phyloP scores from a whole-genome alignment of 2,888 invertebrate species.

The Tipula confusa region DNA sequence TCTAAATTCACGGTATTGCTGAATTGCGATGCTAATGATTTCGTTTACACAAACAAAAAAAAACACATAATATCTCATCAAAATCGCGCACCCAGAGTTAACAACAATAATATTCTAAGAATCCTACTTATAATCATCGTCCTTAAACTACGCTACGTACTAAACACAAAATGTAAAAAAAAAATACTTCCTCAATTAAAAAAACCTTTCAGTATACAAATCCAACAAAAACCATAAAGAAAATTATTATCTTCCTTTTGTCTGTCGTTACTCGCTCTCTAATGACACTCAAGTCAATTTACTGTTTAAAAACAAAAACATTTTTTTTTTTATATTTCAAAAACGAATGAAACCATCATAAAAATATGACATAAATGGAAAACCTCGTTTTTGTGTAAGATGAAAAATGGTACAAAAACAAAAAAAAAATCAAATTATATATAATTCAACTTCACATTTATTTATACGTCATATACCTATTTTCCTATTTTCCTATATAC shows the following conservation, averaged over 20 bases:
- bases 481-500: not conserved
- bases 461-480: not conserved
- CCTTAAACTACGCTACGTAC: not conserved
- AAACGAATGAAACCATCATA: not conserved
- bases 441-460: not conserved
- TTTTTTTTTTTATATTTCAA: not conserved
- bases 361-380: slow-evolving; percentile 6
- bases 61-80: no score
- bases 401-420: not conserved
- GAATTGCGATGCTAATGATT: no score
- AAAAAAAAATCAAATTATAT: not conserved
- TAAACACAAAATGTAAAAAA: not conserved
- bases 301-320: not conserved
- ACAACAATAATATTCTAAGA: not conserved
- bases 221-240: not conserved
- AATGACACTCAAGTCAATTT: slow-evolving; percentile 25
- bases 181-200: slow-evolving; percentile 4
- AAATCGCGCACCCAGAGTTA: no score
- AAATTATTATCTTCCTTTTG: not conserved
- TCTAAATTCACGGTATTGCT: no score
- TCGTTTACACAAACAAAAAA: no score
- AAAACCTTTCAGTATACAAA: not conserved
- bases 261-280: not conserved
- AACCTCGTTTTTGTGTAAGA: not conserved
- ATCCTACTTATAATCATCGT: not conserved